These are phyloP conservation scores for Sitophilus oryzae DNA, from an alignment of 1,140 invertebrate species.

Conservation along the genomic window DNA sequence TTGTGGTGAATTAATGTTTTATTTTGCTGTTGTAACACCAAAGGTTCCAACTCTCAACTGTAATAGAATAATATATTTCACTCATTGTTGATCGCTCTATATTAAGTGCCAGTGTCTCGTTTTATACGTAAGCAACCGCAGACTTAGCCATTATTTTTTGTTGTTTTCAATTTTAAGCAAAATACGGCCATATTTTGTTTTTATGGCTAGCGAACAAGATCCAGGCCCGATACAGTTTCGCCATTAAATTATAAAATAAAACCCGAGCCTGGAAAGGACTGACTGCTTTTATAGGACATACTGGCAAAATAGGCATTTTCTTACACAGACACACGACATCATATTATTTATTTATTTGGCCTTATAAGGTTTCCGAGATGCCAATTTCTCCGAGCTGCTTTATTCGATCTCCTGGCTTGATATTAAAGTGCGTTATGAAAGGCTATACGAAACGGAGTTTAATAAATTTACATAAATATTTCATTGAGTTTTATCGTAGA, in stretches of 20 bases:
- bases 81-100: too few relatives aligned
- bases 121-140: too few relatives aligned
- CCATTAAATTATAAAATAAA: conserved; percentile 7
- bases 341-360: conserved; percentile 4
- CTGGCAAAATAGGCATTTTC: conserved; percentile 4
- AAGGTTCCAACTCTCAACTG: too few relatives aligned
- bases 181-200: conserved; percentile 1
- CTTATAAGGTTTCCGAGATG: conserved; percentile 2
- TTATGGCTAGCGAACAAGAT: conserved; percentile 6
- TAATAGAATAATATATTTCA: too few relatives aligned
- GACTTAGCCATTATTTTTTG: conserved; percentile 1
- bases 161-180: conserved; percentile 8
- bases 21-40: too few relatives aligned
- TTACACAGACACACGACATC: conserved; percentile 1
- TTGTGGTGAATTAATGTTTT: too few relatives aligned
- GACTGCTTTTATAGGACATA: conserved; percentile 4
- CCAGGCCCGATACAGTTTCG: conserved; percentile 3
- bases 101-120: too few relatives aligned
- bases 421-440: too few relatives aligned
- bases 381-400: neutral
- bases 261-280: conserved; percentile 2
- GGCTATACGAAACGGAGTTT: too few relatives aligned
- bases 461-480: too few relatives aligned
- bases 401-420: too few relatives aligned
- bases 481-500: too few relatives aligned